A percentile compares a stretch with the other conserved stretches of the same genome.
Evolutionary conservation across 2,113 vertebrate genomes (phyloP).

Genomic region (Coreoperca whiteheadi): DNA sequence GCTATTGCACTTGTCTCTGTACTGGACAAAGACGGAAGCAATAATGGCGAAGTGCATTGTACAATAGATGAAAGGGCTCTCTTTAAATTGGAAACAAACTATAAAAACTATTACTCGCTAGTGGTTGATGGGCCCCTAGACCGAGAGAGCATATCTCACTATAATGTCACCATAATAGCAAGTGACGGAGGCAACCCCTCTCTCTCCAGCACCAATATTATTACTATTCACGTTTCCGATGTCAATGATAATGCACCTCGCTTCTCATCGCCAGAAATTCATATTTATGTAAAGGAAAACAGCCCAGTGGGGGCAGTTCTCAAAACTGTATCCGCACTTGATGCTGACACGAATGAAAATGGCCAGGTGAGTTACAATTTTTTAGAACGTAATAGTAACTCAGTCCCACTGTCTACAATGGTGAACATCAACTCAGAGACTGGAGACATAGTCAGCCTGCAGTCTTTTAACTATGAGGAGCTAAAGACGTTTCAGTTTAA

Average conservation of each 20-base stretch:
- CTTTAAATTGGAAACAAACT: constrained; percentile 88
- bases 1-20: constrained; percentile 87
- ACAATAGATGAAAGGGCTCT: constrained; percentile 72
- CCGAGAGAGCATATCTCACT: constrained; percentile 73
- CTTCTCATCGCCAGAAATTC: constrained; percentile 57
- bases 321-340: constrained; percentile 61
- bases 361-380: constrained; percentile 63
- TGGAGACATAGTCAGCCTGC: constrained; percentile 84
- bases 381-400: constrained; percentile 17
- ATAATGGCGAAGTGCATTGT: constrained; percentile 85
- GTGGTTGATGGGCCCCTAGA: constrained; percentile 83
- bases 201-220: constrained; percentile 48
- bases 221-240: constrained; percentile 72
- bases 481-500: constrained; percentile 85
- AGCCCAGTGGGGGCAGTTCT: constrained; percentile 59
- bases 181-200: constrained; percentile 84
- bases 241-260: constrained; percentile 73
- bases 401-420: constrained; percentile 28
- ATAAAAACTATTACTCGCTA: constrained; percentile 88
- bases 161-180: constrained; percentile 85
- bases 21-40: constrained; percentile 84
- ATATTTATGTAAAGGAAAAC: constrained; percentile 76
- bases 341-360: constrained; percentile 71
- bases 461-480: constrained; percentile 88
- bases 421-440: constrained; percentile 53